phyloP scores from a whole-genome alignment of 2,888 invertebrate genomes.

The Macaria liturata region DNA sequence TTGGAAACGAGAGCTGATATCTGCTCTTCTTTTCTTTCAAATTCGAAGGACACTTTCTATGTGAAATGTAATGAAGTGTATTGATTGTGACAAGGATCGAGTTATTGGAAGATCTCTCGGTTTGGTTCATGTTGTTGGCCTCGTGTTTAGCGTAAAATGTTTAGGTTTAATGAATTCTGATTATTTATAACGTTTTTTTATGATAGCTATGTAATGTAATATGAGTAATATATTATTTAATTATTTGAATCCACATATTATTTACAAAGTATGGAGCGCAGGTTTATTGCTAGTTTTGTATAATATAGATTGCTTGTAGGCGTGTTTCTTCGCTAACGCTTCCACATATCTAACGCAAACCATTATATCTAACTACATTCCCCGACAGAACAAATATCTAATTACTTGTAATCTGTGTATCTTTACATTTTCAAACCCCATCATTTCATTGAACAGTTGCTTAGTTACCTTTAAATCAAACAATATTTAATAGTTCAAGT shows the following conservation, averaged over 20 bases:
- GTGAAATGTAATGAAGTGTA: too few relatives aligned
- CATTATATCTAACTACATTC: constrained; percentile 47
- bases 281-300: constrained; percentile 55
- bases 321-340: constrained; percentile 51
- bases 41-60: too few relatives aligned
- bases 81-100: constrained; percentile 6
- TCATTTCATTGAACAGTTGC: too few relatives aligned
- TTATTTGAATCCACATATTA: constrained; percentile 59
- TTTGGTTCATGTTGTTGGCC: constrained; percentile 47
- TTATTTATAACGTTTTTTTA: constrained; percentile 70
- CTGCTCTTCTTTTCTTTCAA: too few relatives aligned
- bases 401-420: too few relatives aligned
- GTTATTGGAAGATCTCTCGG: constrained; percentile 52
- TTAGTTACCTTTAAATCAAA: too few relatives aligned
- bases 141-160: constrained; percentile 46
- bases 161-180: constrained; percentile 60
- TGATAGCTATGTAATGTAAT: constrained; percentile 60
- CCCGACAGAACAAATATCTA: constrained; percentile 15
- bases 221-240: constrained; percentile 72
- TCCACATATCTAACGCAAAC: constrained; percentile 48
- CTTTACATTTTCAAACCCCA: too few relatives aligned
- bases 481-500: too few relatives aligned
- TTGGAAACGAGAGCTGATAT: background rate
- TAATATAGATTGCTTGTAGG: constrained; percentile 59
- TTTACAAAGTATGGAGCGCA: constrained; percentile 53